Evolutionary conservation across 2,888 invertebrate genomes (phyloP).

Genomic region (Ceraclea dissimilis): DNA sequence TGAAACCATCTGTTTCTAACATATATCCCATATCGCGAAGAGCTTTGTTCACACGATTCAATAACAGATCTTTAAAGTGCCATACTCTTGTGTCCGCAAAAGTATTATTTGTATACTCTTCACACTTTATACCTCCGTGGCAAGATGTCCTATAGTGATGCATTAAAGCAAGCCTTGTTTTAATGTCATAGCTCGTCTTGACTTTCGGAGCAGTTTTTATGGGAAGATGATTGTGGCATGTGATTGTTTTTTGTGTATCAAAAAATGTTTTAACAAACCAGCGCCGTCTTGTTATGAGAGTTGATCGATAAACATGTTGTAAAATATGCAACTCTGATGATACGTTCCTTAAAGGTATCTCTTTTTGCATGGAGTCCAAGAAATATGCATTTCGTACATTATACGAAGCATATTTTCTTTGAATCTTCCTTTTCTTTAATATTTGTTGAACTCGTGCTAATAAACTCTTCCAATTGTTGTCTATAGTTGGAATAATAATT

Average conservation of each 20-base stretch:
- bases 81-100: not conserved
- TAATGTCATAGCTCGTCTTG: not conserved
- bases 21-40: not conserved
- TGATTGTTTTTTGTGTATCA: slow-evolving; percentile 80
- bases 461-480: slow-evolving; percentile 55
- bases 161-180: not conserved
- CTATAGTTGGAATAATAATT: slow-evolving; percentile 81
- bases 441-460: not conserved
- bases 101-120: not conserved
- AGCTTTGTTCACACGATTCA: not conserved
- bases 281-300: slow-evolving; percentile 85
- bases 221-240: slow-evolving; percentile 88
- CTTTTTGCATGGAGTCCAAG: slow-evolving; percentile 65
- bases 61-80: not conserved
- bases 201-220: not conserved
- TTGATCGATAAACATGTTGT: slow-evolving; percentile 82
- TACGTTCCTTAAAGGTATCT: slow-evolving; percentile 61
- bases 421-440: not conserved
- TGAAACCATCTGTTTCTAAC: not conserved
- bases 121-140: not conserved
- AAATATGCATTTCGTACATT: slow-evolving; percentile 1
- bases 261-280: slow-evolving; percentile 92
- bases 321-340: slow-evolving; percentile 89
- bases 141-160: not conserved
- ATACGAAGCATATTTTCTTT: not conserved